Conservation (phyloP, 2,797 vertebrate genomes). For the Gadopsis bispinosus region DNA sequence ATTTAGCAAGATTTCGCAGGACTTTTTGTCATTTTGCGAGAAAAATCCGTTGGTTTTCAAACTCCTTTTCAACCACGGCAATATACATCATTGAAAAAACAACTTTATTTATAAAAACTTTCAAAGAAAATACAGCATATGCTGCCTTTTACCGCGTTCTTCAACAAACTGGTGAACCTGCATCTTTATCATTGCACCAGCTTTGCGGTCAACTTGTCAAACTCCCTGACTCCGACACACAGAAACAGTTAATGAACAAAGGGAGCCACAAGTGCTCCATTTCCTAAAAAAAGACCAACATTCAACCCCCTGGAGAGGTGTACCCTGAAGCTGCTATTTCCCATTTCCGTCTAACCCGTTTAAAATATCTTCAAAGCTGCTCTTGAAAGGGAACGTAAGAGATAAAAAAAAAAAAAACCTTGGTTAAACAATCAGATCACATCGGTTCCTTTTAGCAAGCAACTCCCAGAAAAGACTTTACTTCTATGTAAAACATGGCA, state of each 20-base stretch:
- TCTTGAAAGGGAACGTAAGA: constrained; percentile 34
- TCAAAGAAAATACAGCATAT: not conserved
- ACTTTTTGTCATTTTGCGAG: not conserved
- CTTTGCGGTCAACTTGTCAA: constrained; percentile 28
- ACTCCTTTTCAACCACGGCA: not conserved
- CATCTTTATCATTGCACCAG: constrained; percentile 8
- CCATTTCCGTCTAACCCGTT: constrained; percentile 63
- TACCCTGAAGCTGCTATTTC: constrained; percentile 67
- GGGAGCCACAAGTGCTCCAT: constrained; percentile 67
- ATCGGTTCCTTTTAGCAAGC: not conserved
- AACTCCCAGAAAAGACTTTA: constrained; percentile 13
- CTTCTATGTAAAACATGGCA: not conserved
- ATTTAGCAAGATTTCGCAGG: not conserved
- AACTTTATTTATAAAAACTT: not conserved
- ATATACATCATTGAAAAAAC: not conserved
- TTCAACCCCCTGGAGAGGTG: constrained; percentile 63
- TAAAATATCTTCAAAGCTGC: constrained; percentile 63
- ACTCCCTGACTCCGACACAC: constrained; percentile 31
- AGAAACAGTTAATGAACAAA: constrained; percentile 62
- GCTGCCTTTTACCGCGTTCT: not conserved
- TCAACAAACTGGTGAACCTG: not conserved
- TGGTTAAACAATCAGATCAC: constrained; percentile 37
- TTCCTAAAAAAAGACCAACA: constrained; percentile 73
- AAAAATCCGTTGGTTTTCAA: too few relatives aligned
- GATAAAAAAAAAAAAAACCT: constrained; percentile 18